Conservation (phyloP, 2,888 invertebrate genomes). For the Octonoba sinensis region DNA sequence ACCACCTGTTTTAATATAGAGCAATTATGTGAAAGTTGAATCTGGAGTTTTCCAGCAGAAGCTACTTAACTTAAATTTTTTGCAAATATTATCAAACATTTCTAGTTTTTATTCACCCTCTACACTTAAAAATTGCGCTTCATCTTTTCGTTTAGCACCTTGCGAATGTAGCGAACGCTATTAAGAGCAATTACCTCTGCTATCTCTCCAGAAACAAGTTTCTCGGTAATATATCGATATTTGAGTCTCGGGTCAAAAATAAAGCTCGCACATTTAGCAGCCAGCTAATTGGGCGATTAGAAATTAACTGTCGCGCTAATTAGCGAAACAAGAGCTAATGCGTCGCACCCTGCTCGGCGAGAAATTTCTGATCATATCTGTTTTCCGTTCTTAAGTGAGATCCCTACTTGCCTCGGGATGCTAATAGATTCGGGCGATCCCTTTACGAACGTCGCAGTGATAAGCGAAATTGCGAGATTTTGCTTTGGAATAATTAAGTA, state of each 20-base stretch:
- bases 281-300: conserved; percentile 53
- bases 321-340: conserved; percentile 54
- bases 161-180: background rate
- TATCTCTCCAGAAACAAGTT: conserved; percentile 22
- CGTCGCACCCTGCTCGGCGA: conserved; percentile 6
- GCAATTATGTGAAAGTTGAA: too few relatives aligned
- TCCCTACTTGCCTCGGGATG: conserved; percentile 7
- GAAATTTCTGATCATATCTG: conserved; percentile 52
- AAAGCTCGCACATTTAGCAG: conserved; percentile 51
- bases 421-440: conserved; percentile 45
- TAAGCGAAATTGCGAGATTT: conserved; percentile 47
- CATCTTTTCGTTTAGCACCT: too few relatives aligned
- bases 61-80: too few relatives aligned
- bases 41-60: too few relatives aligned
- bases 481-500: conserved; percentile 42
- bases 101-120: too few relatives aligned
- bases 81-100: too few relatives aligned
- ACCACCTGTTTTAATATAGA: too few relatives aligned
- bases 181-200: conserved; percentile 33
- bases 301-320: conserved; percentile 53
- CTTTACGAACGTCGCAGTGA: conserved; percentile 8
- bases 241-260: conserved; percentile 51
- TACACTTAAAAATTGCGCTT: too few relatives aligned
- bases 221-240: conserved; percentile 41
- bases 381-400: conserved; percentile 54